Base-by-base conservation (phyloP, 1,140 invertebrate genomes). In the Matsumurasca onukii region DNA sequence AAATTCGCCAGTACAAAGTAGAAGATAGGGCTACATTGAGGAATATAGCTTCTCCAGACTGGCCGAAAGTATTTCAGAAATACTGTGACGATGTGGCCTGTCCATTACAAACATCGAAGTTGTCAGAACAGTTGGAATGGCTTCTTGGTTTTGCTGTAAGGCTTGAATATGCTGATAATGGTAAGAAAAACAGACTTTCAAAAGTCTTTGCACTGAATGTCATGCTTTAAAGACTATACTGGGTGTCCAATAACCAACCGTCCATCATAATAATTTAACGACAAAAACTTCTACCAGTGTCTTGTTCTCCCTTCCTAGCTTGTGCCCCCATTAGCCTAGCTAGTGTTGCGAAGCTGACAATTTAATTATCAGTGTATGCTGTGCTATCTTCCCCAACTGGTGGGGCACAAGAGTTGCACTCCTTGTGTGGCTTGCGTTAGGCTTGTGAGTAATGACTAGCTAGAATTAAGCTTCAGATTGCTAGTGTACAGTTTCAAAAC, bases 1-100 rank as follows among this genome's bases (percentile, higher is more conserved):
- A 94, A 81, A 96, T 98, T 72, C 87, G 95, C 20, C 87, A 91
- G 74, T 95, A 95, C 74, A 89, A 89, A 74, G 91, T 94, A 68
- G 92, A 96, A 78, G 90, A 94, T 69, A 81, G 94, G 25, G 86
- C 85, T 70, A 81, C 79, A 1, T 77, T 98, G 24, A 83, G 91
- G 57, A 83, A 89, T 69, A 85, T 89, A 3, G 78, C 82, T 61
- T 82, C 83, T 22, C 75, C 80, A 1, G 77, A 86, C 39, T 98
- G 95, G 95, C 79, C 83, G 27, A 82, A 86, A 74, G 81, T 83
- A 17, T 95, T 91, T 79, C 76, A 86, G 48, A 83, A 89, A 76
- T 98, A 97, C 80, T 85, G 93, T 73, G 79, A 79, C 57, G 89
- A 94, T 76, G 69, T 97, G 17, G 84, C 85, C 1, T 89, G 89